Evolutionary conservation across 1,140 invertebrate species (phyloP), one percentile per base, ranked within the genome.

Genomic region (Drosophila ironensis): DNA sequence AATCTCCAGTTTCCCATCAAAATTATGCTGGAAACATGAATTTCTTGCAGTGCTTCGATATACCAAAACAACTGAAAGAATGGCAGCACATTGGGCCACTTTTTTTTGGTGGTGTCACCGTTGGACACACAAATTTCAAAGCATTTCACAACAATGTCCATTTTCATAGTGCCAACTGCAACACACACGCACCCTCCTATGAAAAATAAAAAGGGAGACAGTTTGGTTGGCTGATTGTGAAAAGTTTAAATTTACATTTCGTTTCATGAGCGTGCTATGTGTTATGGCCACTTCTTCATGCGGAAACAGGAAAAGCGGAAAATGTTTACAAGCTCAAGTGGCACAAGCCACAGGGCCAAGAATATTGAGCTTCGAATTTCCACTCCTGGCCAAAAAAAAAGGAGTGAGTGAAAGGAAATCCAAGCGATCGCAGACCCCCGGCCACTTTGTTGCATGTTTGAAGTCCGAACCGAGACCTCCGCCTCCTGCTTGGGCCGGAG

Each of bases 131-230:
- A 56, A 68, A 84, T 84, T 72, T 67, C 63, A 82, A 75, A 82
- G 70, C 77, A 86, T 82, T 82, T 82, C 77, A 84, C 77, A 82
- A 82, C 80, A 82, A 78, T 84, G 77, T 82, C 77, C 77, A 84
- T 80, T 78, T 80, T 70, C 57, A 69, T 51, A 67, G 56, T 68
- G 73, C 47, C 74, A 77, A 77, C 69, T 73, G 75, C 74, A 77
- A 19, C 64, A 64, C 72, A 51, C 42, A 40, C 24, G 33, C 56
- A 48, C 52, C 45, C 52, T 35, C 52, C 1, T 11, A 68, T n/a
- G n/a, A 38, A 72, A 52, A 41, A 22, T 8, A 50, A 38, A 68
- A 63, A 76, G 72, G 72, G 67, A n/a, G n/a, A 67, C 60, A 45
- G 47, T 50, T 14, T 59, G 53, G 51, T 50, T 25, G 19, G 56